Evolutionary conservation across 1,140 invertebrate species (phyloP), one percentile per base, ranked within the genome.

Genomic region (Tetragonula clypearis): DNA sequence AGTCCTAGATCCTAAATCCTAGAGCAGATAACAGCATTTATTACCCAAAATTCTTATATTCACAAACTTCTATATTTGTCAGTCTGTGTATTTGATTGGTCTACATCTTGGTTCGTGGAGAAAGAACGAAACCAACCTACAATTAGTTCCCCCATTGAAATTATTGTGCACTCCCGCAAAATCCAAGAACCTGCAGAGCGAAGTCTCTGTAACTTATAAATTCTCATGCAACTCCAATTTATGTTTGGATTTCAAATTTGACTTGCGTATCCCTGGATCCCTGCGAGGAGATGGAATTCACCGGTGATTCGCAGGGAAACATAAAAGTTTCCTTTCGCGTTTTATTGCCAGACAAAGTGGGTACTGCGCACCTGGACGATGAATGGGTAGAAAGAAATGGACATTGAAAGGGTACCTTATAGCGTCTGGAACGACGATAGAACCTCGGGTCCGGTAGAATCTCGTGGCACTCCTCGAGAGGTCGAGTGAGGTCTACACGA

Each of bases 401-500:
- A 49, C 35, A 6, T 6, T 30, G 65, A 55, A 69, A 55, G 65
- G 26, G 9, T 21, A 35, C 15, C 11, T 49, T 55, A 49, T 49
- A 11, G 41, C 26, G 26, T 55, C 60, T 26, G 26, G 55, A 6
- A 75, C 55, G 30, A 79, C 41, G 41, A 6, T 49, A 8, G 41
- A 49, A 49, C 6, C 41, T 49, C 41, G 41, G 78, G 65, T 56
- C 78, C 78, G n/a, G 30, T 8, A 30, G 11, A 79, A 79, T 53
- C 30, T 26, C 12, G n/a, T 1, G 60, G 19, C 65, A 35, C 78
- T 69, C 65, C 26, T 68, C 53, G 23, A 15, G 12, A 23, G 53
- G 78, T 79, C 65, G 65, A 79, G 78, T 79, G 49, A 26, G 65
- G 49, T 79, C 78, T 79, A 17, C 49, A 26, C 26, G 62, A 66